Conservation (phyloP, 2,888 invertebrate species). For the Tetragnatha montana region DNA sequence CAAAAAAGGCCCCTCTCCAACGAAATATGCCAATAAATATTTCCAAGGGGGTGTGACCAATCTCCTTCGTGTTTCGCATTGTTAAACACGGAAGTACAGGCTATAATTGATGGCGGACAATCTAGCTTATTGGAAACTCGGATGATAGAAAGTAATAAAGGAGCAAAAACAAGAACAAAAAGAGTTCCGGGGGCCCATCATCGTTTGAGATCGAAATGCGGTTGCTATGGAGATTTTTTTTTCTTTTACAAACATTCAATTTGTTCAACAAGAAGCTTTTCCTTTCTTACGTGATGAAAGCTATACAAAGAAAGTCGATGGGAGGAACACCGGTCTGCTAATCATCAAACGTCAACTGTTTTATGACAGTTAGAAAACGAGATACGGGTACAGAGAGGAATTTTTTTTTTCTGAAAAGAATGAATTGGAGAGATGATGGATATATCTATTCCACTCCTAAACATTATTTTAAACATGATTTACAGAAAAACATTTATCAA, state of each 20-base stretch:
- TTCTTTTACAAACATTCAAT: slow-evolving; percentile 51
- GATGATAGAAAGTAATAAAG: slow-evolving; percentile 21
- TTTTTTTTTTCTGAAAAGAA: no score
- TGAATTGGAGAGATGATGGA: no score
- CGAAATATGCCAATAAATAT: no score
- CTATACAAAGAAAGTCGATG: background rate
- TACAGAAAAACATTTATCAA: no score
- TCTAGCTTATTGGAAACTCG: slow-evolving; percentile 37
- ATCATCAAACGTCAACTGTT: background rate
- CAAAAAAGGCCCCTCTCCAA: no score
- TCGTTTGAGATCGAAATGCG: slow-evolving; percentile 42
- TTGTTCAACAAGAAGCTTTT: slow-evolving; percentile 23
- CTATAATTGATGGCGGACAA: slow-evolving; percentile 48
- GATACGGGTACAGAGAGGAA: background rate
- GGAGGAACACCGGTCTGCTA: background rate
- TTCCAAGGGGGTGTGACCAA: slow-evolving; percentile 30
- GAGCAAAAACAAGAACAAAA: background rate
- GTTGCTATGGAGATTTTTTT: slow-evolving; percentile 56
- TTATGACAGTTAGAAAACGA: background rate
- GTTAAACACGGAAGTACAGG: slow-evolving; percentile 35
- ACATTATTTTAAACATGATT: no score
- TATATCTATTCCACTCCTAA: no score
- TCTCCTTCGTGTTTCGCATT: slow-evolving; percentile 30
- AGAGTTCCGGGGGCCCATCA: background rate
- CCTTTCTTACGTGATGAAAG: slow-evolving; percentile 12